Evolutionary conservation across 2,797 vertebrate species (phyloP), one percentile per base, ranked within the genome.

Genomic region (Phrynocephalus guinanensis): DNA sequence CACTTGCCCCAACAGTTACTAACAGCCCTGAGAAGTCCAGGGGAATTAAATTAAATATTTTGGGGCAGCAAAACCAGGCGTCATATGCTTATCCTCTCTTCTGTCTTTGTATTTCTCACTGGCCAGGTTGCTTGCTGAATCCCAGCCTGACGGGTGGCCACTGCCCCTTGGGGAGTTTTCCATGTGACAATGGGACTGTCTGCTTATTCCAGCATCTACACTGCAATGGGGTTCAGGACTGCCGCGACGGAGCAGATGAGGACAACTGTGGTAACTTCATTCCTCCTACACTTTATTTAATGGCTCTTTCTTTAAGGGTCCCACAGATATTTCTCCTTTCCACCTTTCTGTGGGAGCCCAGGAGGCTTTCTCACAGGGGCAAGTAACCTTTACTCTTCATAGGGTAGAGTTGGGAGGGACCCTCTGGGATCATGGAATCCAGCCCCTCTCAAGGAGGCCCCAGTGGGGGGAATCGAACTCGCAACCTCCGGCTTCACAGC

Each of bases 141-240:
- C 67, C 82, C 78, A 4, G 8, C 28, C 1, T 3, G 38, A 79
- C 87, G 0, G 26, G 78, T 48, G 90, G 83, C 3, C 44, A 0
- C 13, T 97, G 96, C 90, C 95, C 95, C 63, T 79, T 96, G 89
- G 96, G 96, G 24, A 94, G 95, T 11, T 97, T 97, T 79, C 96
- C 96, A 8, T 96, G 96, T 7, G 95, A 95, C 7, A 96, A 96
- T 77, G 89, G 95, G 81, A 95, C 96, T 0, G 26, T 92, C 77
- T 97, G 96, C 91, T 91, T 97, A 82, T 95, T 95, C 16, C 96
- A 97, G 87, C 92, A 89, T 3, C 93, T 95, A 9, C 94, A 96
- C 83, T 97, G 96, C 90, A 96, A 96, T 9, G 95, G 95, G 7
- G 91, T 91, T 28, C 86, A 90, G 6, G 94, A 97, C 88, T 97